Percentiles rank a stretch among this genome's conserved stretches.
Conservation (phyloP, 2,113 vertebrate genomes). For the Mixornis gularis region DNA sequence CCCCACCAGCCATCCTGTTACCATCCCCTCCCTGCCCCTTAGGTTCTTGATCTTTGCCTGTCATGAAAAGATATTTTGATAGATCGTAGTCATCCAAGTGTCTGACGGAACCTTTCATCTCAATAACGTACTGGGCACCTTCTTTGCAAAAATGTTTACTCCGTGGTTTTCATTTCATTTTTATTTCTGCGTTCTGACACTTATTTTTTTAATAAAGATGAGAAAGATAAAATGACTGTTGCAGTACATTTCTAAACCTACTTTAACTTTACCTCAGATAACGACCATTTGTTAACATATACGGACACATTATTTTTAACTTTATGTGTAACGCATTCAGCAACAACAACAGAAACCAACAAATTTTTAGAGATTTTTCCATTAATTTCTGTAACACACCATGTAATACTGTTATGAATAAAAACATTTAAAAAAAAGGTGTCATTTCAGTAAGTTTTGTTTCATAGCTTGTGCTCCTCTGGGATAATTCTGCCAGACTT, state of each 20-base stretch:
- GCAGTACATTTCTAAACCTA: slow-evolving; percentile 92
- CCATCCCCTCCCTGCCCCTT: not conserved
- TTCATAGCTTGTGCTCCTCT: not conserved
- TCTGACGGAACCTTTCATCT: slow-evolving; percentile 68
- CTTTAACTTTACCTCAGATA: slow-evolving; percentile 98
- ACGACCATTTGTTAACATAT: slow-evolving; percentile 91
- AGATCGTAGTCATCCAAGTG: slow-evolving; percentile 66
- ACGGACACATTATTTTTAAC: slow-evolving; percentile 95
- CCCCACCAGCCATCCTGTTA: slow-evolving; percentile 67
- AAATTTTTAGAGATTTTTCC: slow-evolving; percentile 88
- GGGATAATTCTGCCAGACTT: not conserved
- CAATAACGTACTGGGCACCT: slow-evolving; percentile 73
- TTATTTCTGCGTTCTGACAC: slow-evolving; percentile 76
- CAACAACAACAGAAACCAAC: slow-evolving; percentile 66
- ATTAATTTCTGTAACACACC: slow-evolving; percentile 93
- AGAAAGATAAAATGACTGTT: slow-evolving; percentile 85
- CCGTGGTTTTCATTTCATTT: slow-evolving; percentile 74
- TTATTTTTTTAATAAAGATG: slow-evolving; percentile 83
- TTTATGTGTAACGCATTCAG: slow-evolving; percentile 87
- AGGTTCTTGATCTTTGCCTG: slow-evolving; percentile 61
- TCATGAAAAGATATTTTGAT: slow-evolving; percentile 69
- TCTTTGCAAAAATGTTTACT: slow-evolving; percentile 79
- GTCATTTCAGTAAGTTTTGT: slow-evolving; percentile 31
- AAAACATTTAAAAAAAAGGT: slow-evolving; percentile 83
- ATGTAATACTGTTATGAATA: slow-evolving; percentile 98